Evolutionary conservation across 2,888 invertebrate species (phyloP).

Genomic region (Ernsta delagoae): DNA sequence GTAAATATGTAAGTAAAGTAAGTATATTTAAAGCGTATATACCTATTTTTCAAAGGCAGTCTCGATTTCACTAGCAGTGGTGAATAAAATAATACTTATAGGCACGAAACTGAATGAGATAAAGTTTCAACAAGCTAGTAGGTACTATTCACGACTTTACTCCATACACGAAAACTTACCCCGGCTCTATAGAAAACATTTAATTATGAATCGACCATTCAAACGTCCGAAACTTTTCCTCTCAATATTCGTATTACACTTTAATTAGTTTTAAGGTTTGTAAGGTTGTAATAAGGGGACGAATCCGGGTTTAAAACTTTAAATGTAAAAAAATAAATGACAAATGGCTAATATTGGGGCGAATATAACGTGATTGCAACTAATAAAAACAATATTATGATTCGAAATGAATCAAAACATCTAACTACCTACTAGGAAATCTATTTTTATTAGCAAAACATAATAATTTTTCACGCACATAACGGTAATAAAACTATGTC

Average conservation of each 20-base stretch:
- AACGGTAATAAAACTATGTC: constrained; percentile 8
- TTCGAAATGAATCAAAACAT: not conserved
- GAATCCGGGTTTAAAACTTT: no score
- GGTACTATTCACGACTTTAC: constrained; percentile 13
- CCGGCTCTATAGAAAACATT: constrained; percentile 13
- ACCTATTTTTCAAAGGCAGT: not conserved
- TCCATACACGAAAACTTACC: constrained; percentile 8
- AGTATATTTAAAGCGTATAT: not conserved
- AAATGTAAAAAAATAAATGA: not conserved
- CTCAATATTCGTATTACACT: constrained; percentile 15
- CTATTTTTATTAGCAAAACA: not conserved
- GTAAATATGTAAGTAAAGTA: no score
- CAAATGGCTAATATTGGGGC: not conserved
- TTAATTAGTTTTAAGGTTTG: not conserved
- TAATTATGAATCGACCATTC: constrained; percentile 18
- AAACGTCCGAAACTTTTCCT: constrained; percentile 16
- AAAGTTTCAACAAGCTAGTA: constrained; percentile 23
- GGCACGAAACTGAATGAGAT: constrained; percentile 14
- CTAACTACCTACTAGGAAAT: not conserved
- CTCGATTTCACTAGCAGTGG: not conserved
- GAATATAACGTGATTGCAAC: no score
- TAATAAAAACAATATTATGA: not conserved
- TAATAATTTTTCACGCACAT: constrained; percentile 12
- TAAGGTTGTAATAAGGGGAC: not conserved
- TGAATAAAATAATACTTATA: constrained; percentile 2